Evolutionary conservation across 2,888 invertebrate species (phyloP), one percentile per base, ranked within the genome.

Genomic region (Xestia ashworthii): DNA sequence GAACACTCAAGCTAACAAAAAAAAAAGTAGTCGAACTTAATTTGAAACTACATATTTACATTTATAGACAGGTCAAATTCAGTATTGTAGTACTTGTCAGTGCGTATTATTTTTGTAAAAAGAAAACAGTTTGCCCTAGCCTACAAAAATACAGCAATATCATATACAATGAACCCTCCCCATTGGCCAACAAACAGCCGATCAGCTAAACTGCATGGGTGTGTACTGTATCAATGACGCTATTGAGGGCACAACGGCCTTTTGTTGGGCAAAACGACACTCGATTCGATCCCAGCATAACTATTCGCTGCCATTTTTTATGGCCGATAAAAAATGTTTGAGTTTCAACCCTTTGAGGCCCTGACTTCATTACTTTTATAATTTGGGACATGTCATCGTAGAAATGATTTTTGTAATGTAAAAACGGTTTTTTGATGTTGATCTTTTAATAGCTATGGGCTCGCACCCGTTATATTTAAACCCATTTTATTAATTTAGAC

Each of bases 231-330:
- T 67, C 80, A 79, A 84, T 84, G 80, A 79, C 71, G 46, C 64
- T 19, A 60, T 69, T 80, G 38, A 65, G 65, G 68, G 25, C 53
- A 73, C 55, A 81, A 44, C 25, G 50, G 60, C 41, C 48, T 80
- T 79, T 80, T 69, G 65, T 80, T 73, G 73, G 32, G 38, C 64
- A 65, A 65, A 84, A 74, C 69, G 85, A 80, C 41, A 84, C 65
- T 60, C 68, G 80, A 72, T 74, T 58, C 74, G 46, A 66, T 70
- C 69, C 64, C 14, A 41, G 41, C 69, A 84, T 70, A 80, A 84
- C 69, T 80, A 84, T 73, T 65, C 73, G 46, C 8, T 81, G 80
- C 60, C 80, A 83, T 55, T 80, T 80, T 80, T 84, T 79, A 84
- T 81, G 22, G 62, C 14, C 84, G 25, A 80, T 81, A 84, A 84